These are phyloP conservation scores for Rachycentron canadum DNA, from an alignment of 2,797 vertebrate genomes.

Conservation along the genomic window DNA sequence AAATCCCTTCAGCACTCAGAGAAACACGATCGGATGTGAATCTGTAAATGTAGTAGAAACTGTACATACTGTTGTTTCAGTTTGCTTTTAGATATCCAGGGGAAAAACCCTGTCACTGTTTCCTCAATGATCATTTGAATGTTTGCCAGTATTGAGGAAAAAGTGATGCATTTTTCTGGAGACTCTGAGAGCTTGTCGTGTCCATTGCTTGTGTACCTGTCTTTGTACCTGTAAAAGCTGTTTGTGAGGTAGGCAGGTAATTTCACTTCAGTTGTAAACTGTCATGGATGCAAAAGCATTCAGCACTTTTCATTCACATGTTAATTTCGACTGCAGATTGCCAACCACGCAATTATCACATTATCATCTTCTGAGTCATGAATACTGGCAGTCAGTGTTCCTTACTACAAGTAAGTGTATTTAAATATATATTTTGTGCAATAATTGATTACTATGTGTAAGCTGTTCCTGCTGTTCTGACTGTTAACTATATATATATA, in stretches of 20 bases:
- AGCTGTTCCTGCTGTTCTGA: slow-evolving; percentile 71
- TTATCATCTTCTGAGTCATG: slow-evolving; percentile 24
- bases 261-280: slow-evolving; percentile 36
- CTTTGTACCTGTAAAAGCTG: slow-evolving; percentile 39
- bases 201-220: slow-evolving; percentile 31
- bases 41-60: slow-evolving; percentile 42
- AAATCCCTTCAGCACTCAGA: slow-evolving; percentile 50
- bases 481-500: slow-evolving; percentile 74
- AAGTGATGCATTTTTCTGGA: slow-evolving; percentile 1
- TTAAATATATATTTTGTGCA: slow-evolving; percentile 76
- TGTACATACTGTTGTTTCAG: slow-evolving; percentile 40
- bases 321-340: slow-evolving; percentile 42
- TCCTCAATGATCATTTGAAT: neutral
- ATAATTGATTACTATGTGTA: slow-evolving; percentile 72
- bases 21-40: slow-evolving; percentile 41
- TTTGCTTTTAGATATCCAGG: slow-evolving; percentile 28
- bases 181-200: slow-evolving; percentile 14
- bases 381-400: slow-evolving; percentile 32
- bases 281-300: slow-evolving; percentile 52
- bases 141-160: neutral
- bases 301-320: slow-evolving; percentile 60
- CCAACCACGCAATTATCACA: slow-evolving; percentile 24
- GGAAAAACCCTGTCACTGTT: slow-evolving; percentile 8
- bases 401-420: slow-evolving; percentile 50
- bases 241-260: slow-evolving; percentile 48